Evolutionary conservation across 30 jellyfish, hydroid and myxozoan genomes (phyloP).

Genomic region (Mastigias papua): DNA sequence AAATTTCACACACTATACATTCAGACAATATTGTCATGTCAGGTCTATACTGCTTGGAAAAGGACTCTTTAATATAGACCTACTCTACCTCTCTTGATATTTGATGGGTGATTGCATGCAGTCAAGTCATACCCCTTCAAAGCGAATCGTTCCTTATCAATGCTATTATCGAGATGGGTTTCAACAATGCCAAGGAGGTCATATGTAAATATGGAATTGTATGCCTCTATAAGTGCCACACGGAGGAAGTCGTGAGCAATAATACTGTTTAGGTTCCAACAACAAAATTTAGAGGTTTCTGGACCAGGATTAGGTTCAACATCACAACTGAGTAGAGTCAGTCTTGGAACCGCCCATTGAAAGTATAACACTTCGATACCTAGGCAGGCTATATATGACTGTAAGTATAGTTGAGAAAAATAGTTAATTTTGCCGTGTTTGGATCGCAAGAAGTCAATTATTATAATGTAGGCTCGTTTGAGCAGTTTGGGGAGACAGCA

Average conservation of each 20-base stretch:
- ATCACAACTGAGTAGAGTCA: slow-evolving; percentile 25
- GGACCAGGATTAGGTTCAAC: slow-evolving; percentile 33
- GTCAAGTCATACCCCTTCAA: slow-evolving; percentile 21
- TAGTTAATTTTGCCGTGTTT: neutral
- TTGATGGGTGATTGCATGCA: slow-evolving; percentile 13
- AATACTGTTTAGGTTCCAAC: slow-evolving; percentile 8
- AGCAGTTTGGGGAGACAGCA: neutral
- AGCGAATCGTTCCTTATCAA: slow-evolving; percentile 29
- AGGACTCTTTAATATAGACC: slow-evolving; percentile 25
- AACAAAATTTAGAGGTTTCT: slow-evolving; percentile 26
- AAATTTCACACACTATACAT: slow-evolving; percentile 3
- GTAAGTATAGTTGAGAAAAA: neutral
- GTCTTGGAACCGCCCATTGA: slow-evolving; percentile 11
- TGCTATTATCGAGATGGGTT: slow-evolving; percentile 10
- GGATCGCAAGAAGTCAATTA: neutral
- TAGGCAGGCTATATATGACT: slow-evolving; percentile 9
- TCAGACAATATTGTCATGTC: slow-evolving; percentile 18
- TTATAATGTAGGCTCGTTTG: neutral
- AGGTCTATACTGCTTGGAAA: neutral
- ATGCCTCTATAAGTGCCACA: slow-evolving; percentile 43
- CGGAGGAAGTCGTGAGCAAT: neutral
- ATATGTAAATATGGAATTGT: neutral
- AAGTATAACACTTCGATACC: neutral
- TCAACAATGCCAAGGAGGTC: slow-evolving; percentile 35
- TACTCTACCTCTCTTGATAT: slow-evolving; percentile 42